Percentiles rank a stretch among this genome's conserved stretches.
Conservation (phyloP, 2,113 vertebrate species). For the Vulpes ferrilata region DNA sequence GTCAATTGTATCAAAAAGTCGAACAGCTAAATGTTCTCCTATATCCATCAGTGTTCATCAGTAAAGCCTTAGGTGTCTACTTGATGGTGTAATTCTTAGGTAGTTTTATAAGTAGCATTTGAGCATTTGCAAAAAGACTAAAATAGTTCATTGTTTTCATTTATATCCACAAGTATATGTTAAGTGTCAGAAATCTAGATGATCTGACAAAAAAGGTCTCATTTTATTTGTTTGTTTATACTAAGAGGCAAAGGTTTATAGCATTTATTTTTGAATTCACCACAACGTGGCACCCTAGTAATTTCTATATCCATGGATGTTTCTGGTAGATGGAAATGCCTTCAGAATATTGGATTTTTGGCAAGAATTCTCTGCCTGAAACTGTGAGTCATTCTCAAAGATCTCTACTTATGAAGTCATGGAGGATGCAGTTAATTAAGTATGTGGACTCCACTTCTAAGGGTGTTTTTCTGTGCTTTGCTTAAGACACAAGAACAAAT, state of each 20-base stretch:
- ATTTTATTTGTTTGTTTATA: constrained; percentile 42
- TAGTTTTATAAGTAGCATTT: background rate
- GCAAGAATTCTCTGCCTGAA: background rate
- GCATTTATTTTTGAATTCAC: constrained; percentile 60
- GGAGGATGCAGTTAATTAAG: background rate
- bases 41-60: background rate
- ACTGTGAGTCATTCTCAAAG: constrained; percentile 36
- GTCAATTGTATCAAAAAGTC: background rate
- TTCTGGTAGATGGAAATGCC: background rate
- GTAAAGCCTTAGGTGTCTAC: background rate
- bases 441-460: background rate
- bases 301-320: constrained; percentile 37
- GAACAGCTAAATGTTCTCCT: background rate
- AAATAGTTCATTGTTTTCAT: background rate
- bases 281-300: constrained; percentile 83
- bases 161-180: background rate
- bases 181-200: background rate
- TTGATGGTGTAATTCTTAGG: background rate
- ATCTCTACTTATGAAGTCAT: background rate
- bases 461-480: background rate
- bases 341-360: background rate
- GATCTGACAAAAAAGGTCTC: background rate
- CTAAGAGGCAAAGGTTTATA: background rate
- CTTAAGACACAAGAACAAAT: background rate
- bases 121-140: background rate